A percentile compares a stretch with the other conserved stretches of the same genome.
These are phyloP conservation scores for Engraulis encrasicolus DNA, from an alignment of 2,113 vertebrate genomes.

Conservation along the genomic window DNA sequence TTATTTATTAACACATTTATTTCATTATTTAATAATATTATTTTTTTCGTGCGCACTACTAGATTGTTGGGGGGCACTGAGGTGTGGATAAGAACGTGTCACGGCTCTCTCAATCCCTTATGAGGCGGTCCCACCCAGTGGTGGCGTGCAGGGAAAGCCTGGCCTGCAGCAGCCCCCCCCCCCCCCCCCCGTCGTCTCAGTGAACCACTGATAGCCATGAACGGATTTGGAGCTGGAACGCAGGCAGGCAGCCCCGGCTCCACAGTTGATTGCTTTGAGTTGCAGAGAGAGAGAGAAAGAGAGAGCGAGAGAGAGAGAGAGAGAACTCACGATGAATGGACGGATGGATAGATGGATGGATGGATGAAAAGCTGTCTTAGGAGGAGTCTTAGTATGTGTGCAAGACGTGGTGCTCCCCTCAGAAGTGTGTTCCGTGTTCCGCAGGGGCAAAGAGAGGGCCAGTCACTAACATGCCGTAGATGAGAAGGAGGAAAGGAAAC, in stretches of 20 bases:
- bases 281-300: conserved; percentile 30
- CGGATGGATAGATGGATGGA: not conserved
- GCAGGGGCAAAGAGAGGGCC: conserved; percentile 72
- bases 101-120: conserved; percentile 76
- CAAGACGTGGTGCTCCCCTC: conserved; percentile 68
- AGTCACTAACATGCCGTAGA: conserved; percentile 69
- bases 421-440: conserved; percentile 68
- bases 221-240: conserved; percentile 78
- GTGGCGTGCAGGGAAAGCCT: conserved; percentile 62
- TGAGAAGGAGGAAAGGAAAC: conserved; percentile 71
- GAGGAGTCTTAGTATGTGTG: conserved; percentile 60
- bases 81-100: conserved; percentile 80
- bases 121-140: conserved; percentile 70
- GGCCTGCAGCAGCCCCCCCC: conserved; percentile 71
- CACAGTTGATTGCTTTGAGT: conserved; percentile 77
- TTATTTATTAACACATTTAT: conserved; percentile 41
- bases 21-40: too few species aligned
- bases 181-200: too few species aligned
- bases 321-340: not conserved
- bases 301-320: conserved; percentile 23
- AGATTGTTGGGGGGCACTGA: conserved; percentile 65
- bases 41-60: conserved; percentile 55
- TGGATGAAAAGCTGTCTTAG: conserved; percentile 71
- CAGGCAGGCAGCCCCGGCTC: conserved; percentile 71
- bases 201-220: conserved; percentile 77